Evolutionary conservation across 2,888 invertebrate genomes (phyloP), one percentile per base, ranked within the genome.

Genomic region (Gerosis bhagava): DNA sequence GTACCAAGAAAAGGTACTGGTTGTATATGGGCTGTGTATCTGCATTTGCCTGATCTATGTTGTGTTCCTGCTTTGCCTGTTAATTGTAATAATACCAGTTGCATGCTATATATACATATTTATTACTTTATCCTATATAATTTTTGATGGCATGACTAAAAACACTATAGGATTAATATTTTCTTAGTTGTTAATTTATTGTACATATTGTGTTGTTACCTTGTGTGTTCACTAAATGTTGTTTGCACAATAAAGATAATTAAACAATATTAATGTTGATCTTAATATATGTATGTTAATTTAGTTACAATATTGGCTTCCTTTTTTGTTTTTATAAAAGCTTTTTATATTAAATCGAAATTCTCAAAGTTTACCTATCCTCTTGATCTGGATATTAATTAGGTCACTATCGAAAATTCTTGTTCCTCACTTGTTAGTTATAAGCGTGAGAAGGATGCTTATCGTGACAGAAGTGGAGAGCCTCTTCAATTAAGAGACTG

Each of bases 1-100:
- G 51, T 93, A 92, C 70, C 91, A 92, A 37, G 89, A 77, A 43
- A 94, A 93, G 90, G 95, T 95, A 84, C 67, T 80, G 57, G 42
- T 57, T 47, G 21, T 63, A 32, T 63, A 67, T 43, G 60, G 63
- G 45, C 53, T 67, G 50, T 67, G 67, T 49, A 62, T 68, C 40
- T 66, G 61, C 50, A 50, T 66, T 40, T 70, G 61, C 47, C 46
- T 70, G 46, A 36, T 67, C 26, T 52, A 44, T 28, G 45, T 36
- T 37, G 36, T 58, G 24, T 52, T 59, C 13, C 36, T 62, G 49
- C 49, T 63, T 50, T 66, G 59, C 53, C 50, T 67, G 28, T 56
- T 65, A 29, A 56, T 73, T 63, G 62, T 71, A 50, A 43, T 72
- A 47, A 65, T 63, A 53, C 64, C 61, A 15, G 54, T 71, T 51